Conservation (phyloP, 2,888 invertebrate genomes). For the Patella depressa region DNA sequence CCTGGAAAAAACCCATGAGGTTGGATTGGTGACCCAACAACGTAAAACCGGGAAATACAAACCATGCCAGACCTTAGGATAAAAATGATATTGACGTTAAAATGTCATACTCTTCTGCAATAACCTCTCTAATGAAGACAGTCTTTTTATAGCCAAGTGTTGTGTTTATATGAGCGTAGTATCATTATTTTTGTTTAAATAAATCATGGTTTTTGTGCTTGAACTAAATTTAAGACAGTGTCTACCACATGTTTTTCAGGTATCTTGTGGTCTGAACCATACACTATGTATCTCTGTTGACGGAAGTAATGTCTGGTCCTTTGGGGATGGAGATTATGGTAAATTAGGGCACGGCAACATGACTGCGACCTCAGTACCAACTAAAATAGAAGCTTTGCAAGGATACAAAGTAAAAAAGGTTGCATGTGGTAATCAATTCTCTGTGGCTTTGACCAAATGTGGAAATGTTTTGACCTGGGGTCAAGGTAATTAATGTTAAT, state of each 20-base stretch:
- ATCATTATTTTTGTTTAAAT: too few species aligned
- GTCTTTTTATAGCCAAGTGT: too few species aligned
- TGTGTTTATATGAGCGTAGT: too few species aligned
- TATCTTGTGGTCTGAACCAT: constrained; percentile 79
- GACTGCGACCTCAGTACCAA: constrained; percentile 68
- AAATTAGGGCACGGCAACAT: constrained; percentile 74
- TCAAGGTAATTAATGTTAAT: constrained; percentile 54
- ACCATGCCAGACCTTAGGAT: too few species aligned
- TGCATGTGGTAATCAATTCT: constrained; percentile 78
- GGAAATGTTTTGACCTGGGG: constrained; percentile 78
- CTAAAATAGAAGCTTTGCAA: constrained; percentile 75
- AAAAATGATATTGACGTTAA: too few species aligned
- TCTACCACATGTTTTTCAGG: constrained; percentile 54
- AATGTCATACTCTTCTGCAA: too few species aligned
- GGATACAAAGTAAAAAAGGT: constrained; percentile 76
- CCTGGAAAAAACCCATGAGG: too few species aligned
- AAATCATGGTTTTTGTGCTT: too few species aligned
- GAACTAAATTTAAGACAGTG: too few species aligned
- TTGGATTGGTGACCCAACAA: too few species aligned
- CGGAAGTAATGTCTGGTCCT: constrained; percentile 77
- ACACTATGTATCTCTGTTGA: constrained; percentile 77
- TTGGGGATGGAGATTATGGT: constrained; percentile 79
- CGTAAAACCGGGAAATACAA: too few species aligned
- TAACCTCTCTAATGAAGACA: too few species aligned
- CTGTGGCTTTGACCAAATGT: constrained; percentile 76